Evolutionary conservation across 2,113 vertebrate species (phyloP), one percentile per base, ranked within the genome.

Genomic region (Notothenia coriiceps): DNA sequence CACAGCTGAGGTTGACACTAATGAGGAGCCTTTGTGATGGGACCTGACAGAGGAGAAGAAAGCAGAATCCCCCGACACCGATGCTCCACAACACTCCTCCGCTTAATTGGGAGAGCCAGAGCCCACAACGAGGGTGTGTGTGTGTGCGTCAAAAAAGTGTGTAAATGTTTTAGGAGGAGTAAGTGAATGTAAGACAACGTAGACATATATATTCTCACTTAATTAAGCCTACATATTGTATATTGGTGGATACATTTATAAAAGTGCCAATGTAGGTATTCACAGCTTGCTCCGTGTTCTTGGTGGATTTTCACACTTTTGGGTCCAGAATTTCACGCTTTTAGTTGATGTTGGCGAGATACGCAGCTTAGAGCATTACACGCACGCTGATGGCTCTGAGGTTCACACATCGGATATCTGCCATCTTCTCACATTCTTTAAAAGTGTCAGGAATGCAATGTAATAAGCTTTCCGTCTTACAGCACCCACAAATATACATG

Each of bases 11-110:
- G 93, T 93, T 95, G 95, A 95, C 94, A 95, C 95, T 96, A 95
- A 95, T 95, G 95, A 95, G 95, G 92, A 93, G 93, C 88, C 93
- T 94, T 94, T 94, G 94, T 95, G 94, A 96, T 95, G 93, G 94
- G 94, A 94, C 93, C 94, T 95, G 95, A 96, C 95, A 96, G 94
- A 92, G 90, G 93, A 95, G 95, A 94, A 95, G 95, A 95, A 95
- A 95, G 95, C 90, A 90, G 90, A 95, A 93, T 95, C 95, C 95
- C 94, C 85, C 89, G 95, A 95, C 94, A 95, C 94, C 89, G 86
- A 92, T 93, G 91, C 94, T 94, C 93, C 90, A 94, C 93, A 95
- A 95, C 94, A 94, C 93, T 94, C 89, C 94, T 94, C 85, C 83
- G 88, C 94, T 94, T 95, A 95, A 96, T 95, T 95, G 94, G 95